Base-by-base conservation (phyloP, 2,113 vertebrate genomes). In the Amphiprion percula region DNA sequence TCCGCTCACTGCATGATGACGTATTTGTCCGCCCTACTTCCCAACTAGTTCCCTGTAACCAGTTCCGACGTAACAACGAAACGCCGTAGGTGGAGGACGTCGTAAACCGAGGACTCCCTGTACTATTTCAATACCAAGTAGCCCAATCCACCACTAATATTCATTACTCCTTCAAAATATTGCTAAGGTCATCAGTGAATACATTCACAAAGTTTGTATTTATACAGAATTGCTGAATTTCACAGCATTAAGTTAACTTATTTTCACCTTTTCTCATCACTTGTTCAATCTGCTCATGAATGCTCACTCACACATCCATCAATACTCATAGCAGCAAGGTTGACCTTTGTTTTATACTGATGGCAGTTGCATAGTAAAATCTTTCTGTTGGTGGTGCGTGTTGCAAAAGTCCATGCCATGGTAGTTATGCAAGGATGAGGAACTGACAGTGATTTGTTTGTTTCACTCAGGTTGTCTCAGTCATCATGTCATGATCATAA, bases 401-500 rank as follows among this genome's bases (percentile, higher is more conserved):
- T 12, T 47, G 49, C 39, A 50, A 61, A 69, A 0, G 17, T 30
- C 49, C 10, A 21, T 56, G 6, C 11, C 15, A 46, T 4, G n/a
- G 24, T 65, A 30, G 63, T 52, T 21, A 21, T 11, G 50, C 8
- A 59, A 23, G 37, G 10, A 50, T 2, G 0, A 3, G 14, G 0
- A 54, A 23, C 19, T 61, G 53, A 77, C 19, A n/a, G 23, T 9
- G 28, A 62, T 63, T 24, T 24, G 4, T 37, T 61, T 78, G 21
- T 37, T 52, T 11, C 17, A 16, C 26, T 63, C 23, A 65, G n/a
- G 68, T 61, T 76, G 44, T 46, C 39, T 33, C 46, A 19, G 26
- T 63, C 53, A 71, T 39, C 58, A 37, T 30, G 4, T 52, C 37
- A 55, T 60, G 8, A 44, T 63, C 23, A 9, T 44, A 68, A 77